Conservation (phyloP, 2,888 invertebrate genomes). For the Parthenolecanium corni region DNA sequence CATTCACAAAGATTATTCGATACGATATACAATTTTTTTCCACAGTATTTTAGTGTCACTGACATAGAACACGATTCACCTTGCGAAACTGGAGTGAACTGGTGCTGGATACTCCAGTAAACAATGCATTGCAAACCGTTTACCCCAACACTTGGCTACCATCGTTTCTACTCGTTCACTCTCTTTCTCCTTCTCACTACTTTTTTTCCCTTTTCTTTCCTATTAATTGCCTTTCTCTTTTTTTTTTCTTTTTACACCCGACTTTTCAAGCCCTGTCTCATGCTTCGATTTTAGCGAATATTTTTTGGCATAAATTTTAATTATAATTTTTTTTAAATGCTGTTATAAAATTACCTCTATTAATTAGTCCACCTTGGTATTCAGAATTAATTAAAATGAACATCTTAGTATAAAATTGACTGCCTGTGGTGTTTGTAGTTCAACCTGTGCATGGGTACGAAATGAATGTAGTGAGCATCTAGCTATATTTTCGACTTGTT, state of each 20-base stretch:
- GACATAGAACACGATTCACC: background rate
- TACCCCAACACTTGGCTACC: background rate
- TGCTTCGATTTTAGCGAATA: background rate
- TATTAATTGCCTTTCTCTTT: conserved; percentile 7
- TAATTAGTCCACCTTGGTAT: too few relatives aligned
- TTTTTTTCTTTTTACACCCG: background rate
- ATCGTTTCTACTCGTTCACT: background rate
- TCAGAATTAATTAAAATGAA: too few relatives aligned
- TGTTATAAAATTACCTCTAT: too few relatives aligned
- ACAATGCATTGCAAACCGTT: conserved; percentile 4
- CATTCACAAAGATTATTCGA: too few relatives aligned
- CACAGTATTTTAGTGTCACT: background rate
- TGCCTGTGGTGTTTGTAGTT: too few relatives aligned
- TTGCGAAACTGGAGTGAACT: conserved; percentile 6
- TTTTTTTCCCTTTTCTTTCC: background rate
- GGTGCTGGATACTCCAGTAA: conserved; percentile 4
- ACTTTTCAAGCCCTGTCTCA: too few relatives aligned
- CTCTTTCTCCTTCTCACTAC: background rate
- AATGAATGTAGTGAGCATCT: too few relatives aligned
- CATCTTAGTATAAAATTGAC: too few relatives aligned
- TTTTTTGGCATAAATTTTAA: background rate
- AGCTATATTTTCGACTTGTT: too few relatives aligned
- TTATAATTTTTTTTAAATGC: background rate
- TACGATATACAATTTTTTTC: too few relatives aligned
- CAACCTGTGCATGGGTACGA: too few relatives aligned